Percentiles rank a stretch among this genome's conserved stretches.
phyloP scores from a whole-genome alignment of 2,888 invertebrate species.

The Mactromeris polynyma region DNA sequence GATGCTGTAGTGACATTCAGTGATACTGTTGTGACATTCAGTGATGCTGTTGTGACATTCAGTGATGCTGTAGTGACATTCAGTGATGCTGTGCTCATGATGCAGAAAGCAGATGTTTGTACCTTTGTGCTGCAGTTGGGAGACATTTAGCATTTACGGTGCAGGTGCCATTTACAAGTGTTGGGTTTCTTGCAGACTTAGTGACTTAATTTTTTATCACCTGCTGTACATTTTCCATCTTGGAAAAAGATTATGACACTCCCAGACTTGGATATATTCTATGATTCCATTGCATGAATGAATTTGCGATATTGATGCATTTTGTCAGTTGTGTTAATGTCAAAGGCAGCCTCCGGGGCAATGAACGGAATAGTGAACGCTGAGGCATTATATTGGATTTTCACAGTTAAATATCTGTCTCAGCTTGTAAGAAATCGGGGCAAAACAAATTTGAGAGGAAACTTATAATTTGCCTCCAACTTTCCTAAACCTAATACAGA shows the following conservation, averaged over 20 bases:
- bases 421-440: background rate
- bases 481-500: background rate
- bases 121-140: background rate
- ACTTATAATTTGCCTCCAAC: background rate
- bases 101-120: conserved; percentile 1
- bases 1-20: too few relatives aligned
- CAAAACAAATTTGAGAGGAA: background rate
- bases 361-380: background rate
- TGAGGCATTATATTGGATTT: background rate
- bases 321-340: conserved; percentile 27
- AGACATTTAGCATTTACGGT: background rate
- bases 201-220: background rate
- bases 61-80: background rate
- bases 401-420: background rate
- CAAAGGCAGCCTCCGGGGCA: conserved; percentile 17
- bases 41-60: too few relatives aligned
- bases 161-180: background rate
- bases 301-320: conserved; percentile 18
- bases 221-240: background rate
- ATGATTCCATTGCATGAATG: conserved; percentile 1
- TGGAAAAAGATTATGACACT: background rate
- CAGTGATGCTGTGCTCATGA: background rate
- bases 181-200: background rate
- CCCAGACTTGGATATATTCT: background rate
- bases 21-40: too few relatives aligned